Evolutionary conservation across 2,888 invertebrate species (phyloP), one percentile per base, ranked within the genome.

Genomic region (Eupelmus urozonus): DNA sequence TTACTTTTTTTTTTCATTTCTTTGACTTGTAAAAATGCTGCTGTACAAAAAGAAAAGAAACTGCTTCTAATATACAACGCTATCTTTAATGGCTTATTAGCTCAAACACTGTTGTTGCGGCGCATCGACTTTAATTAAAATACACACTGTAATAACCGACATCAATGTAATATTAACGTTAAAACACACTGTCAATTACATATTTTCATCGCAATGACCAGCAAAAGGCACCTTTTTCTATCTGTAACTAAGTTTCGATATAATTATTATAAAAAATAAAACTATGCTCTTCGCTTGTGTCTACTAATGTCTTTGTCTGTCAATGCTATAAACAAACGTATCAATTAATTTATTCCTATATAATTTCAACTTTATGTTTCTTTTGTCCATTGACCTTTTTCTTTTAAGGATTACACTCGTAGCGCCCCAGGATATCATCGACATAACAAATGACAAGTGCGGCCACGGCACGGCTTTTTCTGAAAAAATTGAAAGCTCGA

Each of bases 321-420:
- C n/a, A n/a, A n/a, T n/a, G n/a, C n/a, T n/a, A n/a, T n/a, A n/a
- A n/a, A 34, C 34, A 20, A 53, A 59, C 40, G 20, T n/a, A 65
- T 23, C 34, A 45, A 34, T 45, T 45, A 45, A 45, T 20, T 25
- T 45, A 11, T 25, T 27, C 16, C 49, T 69, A n/a, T 11, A 49
- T n/a, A 16, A 27, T 16, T 75, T 27, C n/a, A n/a, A n/a, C n/a
- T 40, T 53, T 59, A 11, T 57, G 25, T 57, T 34, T 69, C 20
- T 60, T 13, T 18, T 49, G 34, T 71, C 18, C 40, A 25, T 29
- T 66, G 57, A 55, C 40, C 53, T 73, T 55, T 78, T 80, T 42
- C 9, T 53, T 83, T 84, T n/a, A 83, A 89, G 89, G 82, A 85
- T 89, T 57, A 89, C 89, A 2, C 73, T 88, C 74, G 89, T 86